These are phyloP conservation scores for Dipus sagitta DNA, from an alignment of 2,797 vertebrate genomes.

Conservation along the genomic window DNA sequence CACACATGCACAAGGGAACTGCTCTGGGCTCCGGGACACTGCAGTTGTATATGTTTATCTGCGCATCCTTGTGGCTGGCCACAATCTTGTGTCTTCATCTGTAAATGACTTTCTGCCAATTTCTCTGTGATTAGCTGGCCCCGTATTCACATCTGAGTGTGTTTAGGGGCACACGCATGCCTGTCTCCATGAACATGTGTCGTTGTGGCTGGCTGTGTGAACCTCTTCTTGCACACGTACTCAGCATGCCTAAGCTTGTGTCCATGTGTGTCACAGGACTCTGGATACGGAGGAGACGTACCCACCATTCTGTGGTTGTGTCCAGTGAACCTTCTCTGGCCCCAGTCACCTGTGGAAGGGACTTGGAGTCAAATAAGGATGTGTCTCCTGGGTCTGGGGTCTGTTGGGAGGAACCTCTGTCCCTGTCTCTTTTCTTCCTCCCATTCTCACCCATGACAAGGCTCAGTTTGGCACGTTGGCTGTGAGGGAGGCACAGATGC, in stretches of 20 bases:
- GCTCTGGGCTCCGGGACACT: neutral
- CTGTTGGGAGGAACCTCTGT: neutral
- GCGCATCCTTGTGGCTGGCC: neutral
- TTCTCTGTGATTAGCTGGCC: neutral
- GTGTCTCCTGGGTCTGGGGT: neutral
- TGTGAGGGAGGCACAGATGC: neutral
- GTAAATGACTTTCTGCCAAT: neutral
- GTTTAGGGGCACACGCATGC: fast-evolving
- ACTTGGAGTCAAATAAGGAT: neutral
- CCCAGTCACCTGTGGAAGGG: neutral
- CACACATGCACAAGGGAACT: neutral
- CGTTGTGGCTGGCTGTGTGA: neutral
- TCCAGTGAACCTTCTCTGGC: neutral
- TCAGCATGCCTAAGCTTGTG: neutral
- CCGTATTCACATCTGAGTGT: neutral
- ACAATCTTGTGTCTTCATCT: neutral
- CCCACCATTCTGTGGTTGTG: too few relatives aligned
- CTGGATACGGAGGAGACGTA: neutral
- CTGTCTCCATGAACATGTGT: neutral
- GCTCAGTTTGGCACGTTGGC: neutral
- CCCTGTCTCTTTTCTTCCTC: neutral
- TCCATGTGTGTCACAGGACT: neutral
- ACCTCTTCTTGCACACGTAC: neutral
- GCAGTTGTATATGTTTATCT: neutral
- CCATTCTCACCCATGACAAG: neutral